Evolutionary conservation across 1,140 invertebrate species (phyloP), one percentile per base, ranked within the genome.

Genomic region (Drosophila jambulina): DNA sequence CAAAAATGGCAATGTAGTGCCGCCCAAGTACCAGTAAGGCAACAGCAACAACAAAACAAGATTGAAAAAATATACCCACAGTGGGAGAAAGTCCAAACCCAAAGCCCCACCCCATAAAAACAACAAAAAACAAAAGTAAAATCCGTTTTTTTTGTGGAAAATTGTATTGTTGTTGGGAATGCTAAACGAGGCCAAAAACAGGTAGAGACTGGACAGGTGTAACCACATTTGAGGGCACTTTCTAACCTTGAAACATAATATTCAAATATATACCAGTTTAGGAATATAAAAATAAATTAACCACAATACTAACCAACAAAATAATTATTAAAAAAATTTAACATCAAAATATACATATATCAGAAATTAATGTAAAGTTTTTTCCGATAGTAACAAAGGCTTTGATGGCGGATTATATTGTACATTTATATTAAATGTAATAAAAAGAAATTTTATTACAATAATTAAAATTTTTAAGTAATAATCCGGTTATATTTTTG

Each of bases 11-110:
- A 45, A 72, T 57, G 51, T 59, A 54, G 23, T 46, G 43, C 51
- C 19, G 51, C 62, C 84, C 79, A 80, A 83, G 84, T 78, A 84
- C 85, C 70, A 80, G 84, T 83, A 81, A 88, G 74, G 65, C 69
- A 88, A 46, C 62, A 25, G 19, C 4, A 54, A 17, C 9, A 34
- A 19, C 58, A 72, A 34, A 67, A 71, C 40, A 75, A 72, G 46
- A 67, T 64, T 53, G 69, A 42, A 69, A 65, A 83, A 80, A 75
- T 72, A 71, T 46, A 60, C 64, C 27, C 32, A 49, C 36, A 36
- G 19, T 42, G 71, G 38, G 49, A 51, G 58, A 76, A 65, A 46
- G 25, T n/a, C n/a, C 21, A 54, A 57, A 29, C 12, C 29, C 17
- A 32, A 56, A 61, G 42, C 21, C 21, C 29, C 42, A 36, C 17